These are phyloP conservation scores for Cottus gobio DNA, from an alignment of 2,113 vertebrate genomes.

Conservation along the genomic window DNA sequence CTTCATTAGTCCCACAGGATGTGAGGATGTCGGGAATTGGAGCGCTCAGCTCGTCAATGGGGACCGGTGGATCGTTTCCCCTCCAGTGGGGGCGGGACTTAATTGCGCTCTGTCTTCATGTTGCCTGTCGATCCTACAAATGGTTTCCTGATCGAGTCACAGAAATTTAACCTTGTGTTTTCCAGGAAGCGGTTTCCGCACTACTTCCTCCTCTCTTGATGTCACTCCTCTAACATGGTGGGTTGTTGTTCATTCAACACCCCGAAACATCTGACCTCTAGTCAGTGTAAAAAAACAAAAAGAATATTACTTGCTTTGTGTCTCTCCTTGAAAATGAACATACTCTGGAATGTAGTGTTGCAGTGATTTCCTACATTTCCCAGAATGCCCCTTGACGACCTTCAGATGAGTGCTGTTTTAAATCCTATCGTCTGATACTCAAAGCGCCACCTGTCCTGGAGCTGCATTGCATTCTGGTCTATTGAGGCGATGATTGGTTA, in stretches of 20 bases:
- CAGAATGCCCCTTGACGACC: background rate
- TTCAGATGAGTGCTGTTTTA: background rate
- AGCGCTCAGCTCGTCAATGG: too few relatives aligned
- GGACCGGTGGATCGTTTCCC: too few relatives aligned
- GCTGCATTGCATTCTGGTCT: slow-evolving; percentile 1
- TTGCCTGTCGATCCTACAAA: too few relatives aligned
- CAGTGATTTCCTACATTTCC: slow-evolving; percentile 16
- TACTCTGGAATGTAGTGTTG: background rate
- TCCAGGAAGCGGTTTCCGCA: too few relatives aligned
- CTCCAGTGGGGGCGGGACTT: too few relatives aligned
- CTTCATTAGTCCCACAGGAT: too few relatives aligned
- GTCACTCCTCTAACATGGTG: background rate
- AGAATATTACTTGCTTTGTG: background rate
- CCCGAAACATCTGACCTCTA: background rate
- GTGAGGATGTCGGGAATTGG: too few relatives aligned
- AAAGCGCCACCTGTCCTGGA: background rate
- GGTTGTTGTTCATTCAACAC: background rate
- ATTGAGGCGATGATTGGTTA: background rate
- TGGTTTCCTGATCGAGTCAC: too few relatives aligned
- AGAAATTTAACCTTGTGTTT: background rate
- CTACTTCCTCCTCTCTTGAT: background rate
- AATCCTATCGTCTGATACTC: background rate
- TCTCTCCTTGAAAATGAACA: background rate
- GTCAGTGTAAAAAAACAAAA: background rate
- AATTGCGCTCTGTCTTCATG: too few relatives aligned